A percentile compares a stretch with the other conserved stretches of the same genome.
These are phyloP conservation scores for Drosophila merina DNA, from an alignment of 2,888 invertebrate genomes.

Conservation along the genomic window DNA sequence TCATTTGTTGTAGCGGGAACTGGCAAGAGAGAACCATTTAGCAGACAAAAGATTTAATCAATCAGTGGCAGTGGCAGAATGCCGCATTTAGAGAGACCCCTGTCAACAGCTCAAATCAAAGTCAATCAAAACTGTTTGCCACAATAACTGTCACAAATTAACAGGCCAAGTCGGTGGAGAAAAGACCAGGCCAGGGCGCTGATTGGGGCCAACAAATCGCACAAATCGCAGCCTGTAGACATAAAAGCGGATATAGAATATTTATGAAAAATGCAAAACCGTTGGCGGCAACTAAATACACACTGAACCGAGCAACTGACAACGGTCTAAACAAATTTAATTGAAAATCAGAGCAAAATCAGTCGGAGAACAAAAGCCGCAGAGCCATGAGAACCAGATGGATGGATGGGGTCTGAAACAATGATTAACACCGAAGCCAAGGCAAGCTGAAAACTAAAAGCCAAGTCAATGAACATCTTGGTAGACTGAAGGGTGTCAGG, in stretches of 20 bases:
- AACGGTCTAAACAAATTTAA: constrained; percentile 56
- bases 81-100: constrained; percentile 36
- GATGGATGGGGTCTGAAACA: constrained; percentile 22
- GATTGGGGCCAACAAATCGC: constrained; percentile 46
- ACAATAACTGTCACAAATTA: constrained; percentile 75
- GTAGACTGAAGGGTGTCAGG: constrained; percentile 10
- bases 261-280: constrained; percentile 45
- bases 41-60: constrained; percentile 65
- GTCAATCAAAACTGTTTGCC: constrained; percentile 71
- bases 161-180: constrained; percentile 37
- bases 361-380: constrained; percentile 56
- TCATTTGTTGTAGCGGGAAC: constrained; percentile 3
- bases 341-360: constrained; percentile 69
- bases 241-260: constrained; percentile 19
- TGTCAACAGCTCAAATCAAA: constrained; percentile 55
- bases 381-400: constrained; percentile 20
- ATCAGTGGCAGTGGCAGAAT: constrained; percentile 15
- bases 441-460: constrained; percentile 26
- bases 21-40: constrained; percentile 40
- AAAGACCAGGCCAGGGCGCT: constrained; percentile 45
- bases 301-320: constrained; percentile 40
- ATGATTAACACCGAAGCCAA: constrained; percentile 44
- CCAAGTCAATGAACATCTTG: constrained; percentile 45
- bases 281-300: constrained; percentile 59
- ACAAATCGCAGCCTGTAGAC: background rate